A percentile compares a stretch with the other conserved stretches of the same genome.
These are phyloP conservation scores for Lipotes vexillifer DNA, from an alignment of 2,113 vertebrate species.

Conservation along the genomic window DNA sequence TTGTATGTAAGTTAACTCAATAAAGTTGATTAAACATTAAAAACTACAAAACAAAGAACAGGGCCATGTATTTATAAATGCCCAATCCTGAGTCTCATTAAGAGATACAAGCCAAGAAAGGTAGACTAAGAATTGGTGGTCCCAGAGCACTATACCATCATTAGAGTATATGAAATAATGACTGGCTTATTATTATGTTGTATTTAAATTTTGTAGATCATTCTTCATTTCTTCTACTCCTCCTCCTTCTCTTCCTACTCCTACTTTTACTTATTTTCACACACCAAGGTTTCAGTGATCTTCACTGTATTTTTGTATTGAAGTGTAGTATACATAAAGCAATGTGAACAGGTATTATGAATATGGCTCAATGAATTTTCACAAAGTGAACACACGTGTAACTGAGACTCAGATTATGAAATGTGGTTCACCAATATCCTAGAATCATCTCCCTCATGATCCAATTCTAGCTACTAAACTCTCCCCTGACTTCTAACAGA, in stretches of 20 bases:
- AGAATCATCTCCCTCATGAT: not conserved
- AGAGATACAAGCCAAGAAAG: not conserved
- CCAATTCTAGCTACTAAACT: not conserved
- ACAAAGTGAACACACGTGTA: not conserved
- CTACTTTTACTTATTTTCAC: not conserved
- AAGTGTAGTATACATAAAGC: not conserved
- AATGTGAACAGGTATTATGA: not conserved
- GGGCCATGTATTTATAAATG: not conserved
- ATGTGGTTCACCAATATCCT: not conserved
- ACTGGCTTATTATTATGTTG: not conserved
- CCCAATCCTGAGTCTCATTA: not conserved
- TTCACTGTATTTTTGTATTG: not conserved
- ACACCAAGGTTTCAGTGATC: not conserved
- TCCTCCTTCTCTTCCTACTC: not conserved
- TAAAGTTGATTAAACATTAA: not conserved
- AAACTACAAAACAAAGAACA: not conserved
- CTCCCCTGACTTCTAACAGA: not conserved
- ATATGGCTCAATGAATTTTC: not conserved
- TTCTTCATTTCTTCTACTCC: not conserved
- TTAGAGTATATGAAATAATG: not conserved
- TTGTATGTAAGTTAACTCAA: not conserved
- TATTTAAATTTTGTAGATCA: not conserved
- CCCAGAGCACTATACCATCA: not conserved
- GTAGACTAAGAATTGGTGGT: not conserved
- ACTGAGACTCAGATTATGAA: not conserved